Conservation (phyloP, 2,797 vertebrate species). For the Myoxocephalus aenaeus region DNA sequence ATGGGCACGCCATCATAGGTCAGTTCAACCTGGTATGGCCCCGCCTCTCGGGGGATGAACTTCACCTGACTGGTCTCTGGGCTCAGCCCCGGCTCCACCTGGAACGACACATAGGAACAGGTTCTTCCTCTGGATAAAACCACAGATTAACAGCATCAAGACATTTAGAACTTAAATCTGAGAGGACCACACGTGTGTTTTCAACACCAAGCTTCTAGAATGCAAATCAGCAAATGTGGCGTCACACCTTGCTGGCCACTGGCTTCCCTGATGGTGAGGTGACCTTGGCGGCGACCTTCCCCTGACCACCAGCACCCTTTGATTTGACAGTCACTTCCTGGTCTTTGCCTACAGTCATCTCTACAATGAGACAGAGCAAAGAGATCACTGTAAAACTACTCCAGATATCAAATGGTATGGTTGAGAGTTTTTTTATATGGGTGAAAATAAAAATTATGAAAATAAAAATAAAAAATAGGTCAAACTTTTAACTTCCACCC, state of each 20-base stretch:
- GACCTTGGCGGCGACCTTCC: constrained; percentile 91
- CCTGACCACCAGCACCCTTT: constrained; percentile 94
- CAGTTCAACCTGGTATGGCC: constrained; percentile 92
- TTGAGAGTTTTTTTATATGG: background rate
- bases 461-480: no score
- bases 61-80: constrained; percentile 90
- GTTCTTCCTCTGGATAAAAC: background rate
- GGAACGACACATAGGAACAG: background rate
- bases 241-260: constrained; percentile 83
- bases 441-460: background rate
- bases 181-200: background rate
- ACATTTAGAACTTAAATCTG: no score
- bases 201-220: background rate
- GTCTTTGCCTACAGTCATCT: constrained; percentile 92
- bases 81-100: constrained; percentile 90
- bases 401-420: background rate
- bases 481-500: no score
- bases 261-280: constrained; percentile 84
- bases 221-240: background rate
- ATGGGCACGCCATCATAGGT: constrained; percentile 91
- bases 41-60: constrained; percentile 91
- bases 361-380: constrained; percentile 70
- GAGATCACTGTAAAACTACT: background rate
- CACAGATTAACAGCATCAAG: background rate
- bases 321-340: constrained; percentile 92